A percentile compares a stretch with the other conserved stretches of the same genome.
phyloP scores from a whole-genome alignment of 2,113 vertebrate species.

The Dromiciops gliroides region DNA sequence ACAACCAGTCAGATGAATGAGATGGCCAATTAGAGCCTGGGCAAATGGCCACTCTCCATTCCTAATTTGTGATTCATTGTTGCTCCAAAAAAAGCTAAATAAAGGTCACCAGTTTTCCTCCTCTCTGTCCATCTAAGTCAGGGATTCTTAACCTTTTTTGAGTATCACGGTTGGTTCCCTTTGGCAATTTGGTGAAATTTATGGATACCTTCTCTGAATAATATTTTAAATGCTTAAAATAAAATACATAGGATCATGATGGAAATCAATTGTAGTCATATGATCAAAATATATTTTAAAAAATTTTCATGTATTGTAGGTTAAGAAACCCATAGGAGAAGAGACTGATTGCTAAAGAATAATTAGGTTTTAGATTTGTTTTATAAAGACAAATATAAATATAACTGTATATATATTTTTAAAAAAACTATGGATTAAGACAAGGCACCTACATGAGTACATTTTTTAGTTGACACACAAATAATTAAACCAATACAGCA shows the following conservation, averaged over 20 bases:
- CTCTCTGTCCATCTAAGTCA: conserved; percentile 15
- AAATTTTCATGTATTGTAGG: background rate
- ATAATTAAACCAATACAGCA: conserved; percentile 19
- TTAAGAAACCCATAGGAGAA: background rate
- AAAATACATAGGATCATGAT: background rate
- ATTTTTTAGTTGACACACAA: conserved; percentile 19
- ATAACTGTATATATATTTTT: no score
- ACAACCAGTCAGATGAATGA: conserved; percentile 37
- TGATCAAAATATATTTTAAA: background rate
- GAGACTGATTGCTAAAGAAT: background rate
- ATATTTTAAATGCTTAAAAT: background rate
- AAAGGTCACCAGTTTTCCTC: conserved; percentile 48
- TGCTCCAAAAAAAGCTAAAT: conserved; percentile 40
- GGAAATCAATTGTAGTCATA: background rate
- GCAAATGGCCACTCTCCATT: conserved; percentile 26
- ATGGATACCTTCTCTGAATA: background rate
- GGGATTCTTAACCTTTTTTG: background rate
- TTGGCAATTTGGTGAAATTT: background rate
- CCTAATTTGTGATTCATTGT: conserved; percentile 60
- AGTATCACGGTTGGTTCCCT: background rate
- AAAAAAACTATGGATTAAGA: background rate
- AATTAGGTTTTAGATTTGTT: background rate
- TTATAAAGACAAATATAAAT: conserved; percentile 15
- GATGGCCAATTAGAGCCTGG: conserved; percentile 57
- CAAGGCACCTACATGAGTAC: conserved; percentile 2